Percentiles rank a stretch among this genome's conserved stretches.
Evolutionary conservation across 2,888 invertebrate genomes (phyloP).

Genomic region (Ramazzottius varieornatus): DNA sequence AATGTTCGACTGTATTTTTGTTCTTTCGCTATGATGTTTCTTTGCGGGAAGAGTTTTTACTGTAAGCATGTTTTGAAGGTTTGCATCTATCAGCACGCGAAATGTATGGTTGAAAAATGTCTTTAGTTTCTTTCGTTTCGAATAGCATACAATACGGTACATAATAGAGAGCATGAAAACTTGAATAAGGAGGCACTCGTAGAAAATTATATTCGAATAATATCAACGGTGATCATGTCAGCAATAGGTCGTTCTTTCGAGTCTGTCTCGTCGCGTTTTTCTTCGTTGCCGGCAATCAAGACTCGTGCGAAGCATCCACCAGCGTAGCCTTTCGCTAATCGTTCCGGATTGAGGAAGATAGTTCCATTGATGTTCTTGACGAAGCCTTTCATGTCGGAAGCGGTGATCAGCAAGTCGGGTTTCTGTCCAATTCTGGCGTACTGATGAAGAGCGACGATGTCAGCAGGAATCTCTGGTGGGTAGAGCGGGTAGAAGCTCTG

Average conservation of each 20-base stretch:
- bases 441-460: background rate
- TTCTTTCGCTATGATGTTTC: background rate
- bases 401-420: background rate
- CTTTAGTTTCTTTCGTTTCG: no score
- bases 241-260: no score
- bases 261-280: background rate
- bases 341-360: background rate
- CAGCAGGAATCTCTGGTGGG: background rate
- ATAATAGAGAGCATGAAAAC: no score
- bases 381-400: background rate
- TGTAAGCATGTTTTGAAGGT: no score
- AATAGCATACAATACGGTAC: no score
- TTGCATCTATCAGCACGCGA: no score
- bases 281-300: background rate
- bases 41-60: no score
- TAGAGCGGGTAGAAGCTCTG: constrained; percentile 1
- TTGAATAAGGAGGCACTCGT: no score
- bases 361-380: background rate
- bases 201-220: background rate
- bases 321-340: background rate
- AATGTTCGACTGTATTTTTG: background rate
- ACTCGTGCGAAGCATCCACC: background rate
- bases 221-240: background rate
- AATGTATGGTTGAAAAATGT: no score
- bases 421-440: background rate